Evolutionary conservation across 2,797 vertebrate genomes (phyloP), one percentile per base, ranked within the genome.

Genomic region (Apogon talboti): DNA sequence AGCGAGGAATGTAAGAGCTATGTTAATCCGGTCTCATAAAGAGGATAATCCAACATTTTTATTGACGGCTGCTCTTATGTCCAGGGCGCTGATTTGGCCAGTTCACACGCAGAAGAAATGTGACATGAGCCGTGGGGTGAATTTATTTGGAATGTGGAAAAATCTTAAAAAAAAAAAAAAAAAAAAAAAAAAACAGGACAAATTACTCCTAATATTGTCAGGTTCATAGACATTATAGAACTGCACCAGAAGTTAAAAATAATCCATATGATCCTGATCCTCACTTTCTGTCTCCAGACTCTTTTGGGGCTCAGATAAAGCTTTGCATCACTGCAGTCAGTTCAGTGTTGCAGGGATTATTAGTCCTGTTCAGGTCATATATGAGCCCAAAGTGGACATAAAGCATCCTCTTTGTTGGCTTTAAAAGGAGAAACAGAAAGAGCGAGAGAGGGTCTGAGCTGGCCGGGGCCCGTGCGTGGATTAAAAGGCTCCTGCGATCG

Each of bases 21-120:
- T 85, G 85, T 81, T 91, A 89, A 92, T 91, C 90, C 86, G 53
- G 64, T 44, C 67, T 74, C 73, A 50, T 61, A 70, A 81, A 77
- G 62, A 79, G 69, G 85, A 83, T 87, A 85, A 89, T 88, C 85
- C 79, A 79, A 56, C 75, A 58, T 83, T 84, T 82, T 66, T 76
- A 76, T 70, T 69, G 74, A 85, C 60, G 58, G 71, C 74, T 71
- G 65, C 66, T 69, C 62, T 66, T 49, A 54, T 71, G 53, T 50
- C 61, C 42, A 16, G 54, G 40, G 57, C 37, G 33, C 59, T 21
- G 47, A 14, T 40, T 56, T 51, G 73, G 71, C 37, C 76, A 11
- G 65, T 66, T 86, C 81, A 82, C 80, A 63, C 7, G 21, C 21
- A 24, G 63, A 14, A 49, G 48, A 67, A 38, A 54, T 38, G 47